Evolutionary conservation across 2,113 vertebrate genomes (phyloP).

Genomic region (Tapirus terrestris): DNA sequence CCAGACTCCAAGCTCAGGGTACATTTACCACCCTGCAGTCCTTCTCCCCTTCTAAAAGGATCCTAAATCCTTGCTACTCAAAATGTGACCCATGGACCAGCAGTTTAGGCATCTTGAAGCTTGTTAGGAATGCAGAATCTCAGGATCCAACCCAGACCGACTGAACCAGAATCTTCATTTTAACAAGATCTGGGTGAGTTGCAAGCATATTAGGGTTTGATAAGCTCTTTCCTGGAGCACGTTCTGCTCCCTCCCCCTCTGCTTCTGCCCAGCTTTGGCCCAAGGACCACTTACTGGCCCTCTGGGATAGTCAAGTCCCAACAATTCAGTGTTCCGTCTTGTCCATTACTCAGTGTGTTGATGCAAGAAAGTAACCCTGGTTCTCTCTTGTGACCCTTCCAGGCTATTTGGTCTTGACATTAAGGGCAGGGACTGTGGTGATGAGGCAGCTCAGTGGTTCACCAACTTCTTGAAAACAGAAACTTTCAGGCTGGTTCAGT

Average conservation of each 20-base stretch:
- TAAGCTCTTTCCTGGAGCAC: neutral
- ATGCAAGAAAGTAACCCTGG: neutral
- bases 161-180: neutral
- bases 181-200: too few species aligned
- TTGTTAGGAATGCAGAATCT: neutral
- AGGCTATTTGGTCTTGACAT: slow-evolving; percentile 90
- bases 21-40: fast-evolving
- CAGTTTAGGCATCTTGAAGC: neutral
- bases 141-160: neutral
- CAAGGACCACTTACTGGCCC: too few species aligned
- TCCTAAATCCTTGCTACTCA: neutral
- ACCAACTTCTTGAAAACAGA: slow-evolving; percentile 87
- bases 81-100: neutral
- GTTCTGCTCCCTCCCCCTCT: fast-evolving
- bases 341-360: fast-evolving
- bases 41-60: neutral
- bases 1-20: neutral
- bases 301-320: neutral
- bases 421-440: slow-evolving; percentile 94
- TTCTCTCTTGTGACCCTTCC: neutral
- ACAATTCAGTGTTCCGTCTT: neutral
- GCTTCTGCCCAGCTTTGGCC: neutral
- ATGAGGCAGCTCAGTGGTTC: slow-evolving; percentile 92
- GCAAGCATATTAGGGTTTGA: fast-evolving
- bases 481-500: slow-evolving; percentile 91